Base-by-base conservation (phyloP, 2,113 vertebrate species). In the Uropsilus gracilis region DNA sequence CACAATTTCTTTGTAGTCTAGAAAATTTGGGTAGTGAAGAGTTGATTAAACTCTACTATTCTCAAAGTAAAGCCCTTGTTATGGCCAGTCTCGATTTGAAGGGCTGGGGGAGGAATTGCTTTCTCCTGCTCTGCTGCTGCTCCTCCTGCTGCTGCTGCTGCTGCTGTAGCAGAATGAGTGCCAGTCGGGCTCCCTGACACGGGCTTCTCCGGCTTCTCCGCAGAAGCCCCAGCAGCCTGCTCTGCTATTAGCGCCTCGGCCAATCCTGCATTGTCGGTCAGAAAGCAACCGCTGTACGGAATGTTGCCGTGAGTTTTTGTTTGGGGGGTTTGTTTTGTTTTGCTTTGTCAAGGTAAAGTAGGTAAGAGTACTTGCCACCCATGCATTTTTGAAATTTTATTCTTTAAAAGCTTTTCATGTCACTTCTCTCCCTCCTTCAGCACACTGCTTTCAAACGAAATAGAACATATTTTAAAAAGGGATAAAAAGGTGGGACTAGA, bases 261-360 rank as follows among this genome's bases (percentile, higher is more conserved):
- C 80, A 75, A 69, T 86, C 97, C 93, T 75, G 75, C 92, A 76
- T 50, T 8, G 8, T 86, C 80, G 81, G 87, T 93, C 89, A 50
- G 72, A 94, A 57, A 87, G 68, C 73, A 72, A 37, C 32, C 86
- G 44, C 89, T 91, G 97, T 96, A 50, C 96, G 81, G 75, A 98
- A 96, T 57, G 34, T 93, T 94, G 77, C 68, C 84, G 30, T 46
- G 32, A 72, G 68, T 94, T 90, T 73, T 93, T 95, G n/a, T 89
- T 71, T 42, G 66, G 42, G n/a, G 28, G 55, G 44, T 76, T 94
- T 59, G 42, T 72, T 94, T 87, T 61, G 42, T 63, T 87, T 94
- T 20, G 39, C 28, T 80, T 89, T 75, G 66, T 96, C 93, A 97
- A 97, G 97, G 94, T 97, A 95, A 98, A 96, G 81, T 83, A 80